Conservation (phyloP, 2,113 vertebrate genomes). For the Podiceps cristatus region DNA sequence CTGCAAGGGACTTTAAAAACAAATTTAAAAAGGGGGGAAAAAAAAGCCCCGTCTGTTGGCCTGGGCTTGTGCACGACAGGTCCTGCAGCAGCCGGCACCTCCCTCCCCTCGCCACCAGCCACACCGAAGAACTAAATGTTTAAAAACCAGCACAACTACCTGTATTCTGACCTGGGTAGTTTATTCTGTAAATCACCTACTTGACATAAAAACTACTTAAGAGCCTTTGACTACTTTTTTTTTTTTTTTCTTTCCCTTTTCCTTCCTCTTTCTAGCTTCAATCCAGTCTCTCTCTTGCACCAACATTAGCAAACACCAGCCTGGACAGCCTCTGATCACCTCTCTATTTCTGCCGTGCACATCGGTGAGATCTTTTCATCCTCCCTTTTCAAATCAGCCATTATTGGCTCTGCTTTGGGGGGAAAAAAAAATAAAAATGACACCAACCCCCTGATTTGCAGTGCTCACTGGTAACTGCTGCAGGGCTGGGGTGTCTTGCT, state of each 20-base stretch:
- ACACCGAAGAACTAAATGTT: neutral
- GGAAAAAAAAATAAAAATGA: rapidly evolving
- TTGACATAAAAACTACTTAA: neutral
- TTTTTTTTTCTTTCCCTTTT: neutral
- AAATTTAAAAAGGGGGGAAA: rapidly evolving
- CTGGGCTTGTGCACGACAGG: neutral
- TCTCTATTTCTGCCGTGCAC: neutral
- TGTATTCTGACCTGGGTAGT: neutral
- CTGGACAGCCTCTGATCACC: neutral
- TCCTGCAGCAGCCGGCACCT: rapidly evolving
- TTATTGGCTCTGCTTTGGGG: neutral
- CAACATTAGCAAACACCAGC: neutral
- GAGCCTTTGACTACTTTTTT: neutral
- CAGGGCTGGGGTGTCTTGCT: neutral
- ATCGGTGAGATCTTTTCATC: rapidly evolving
- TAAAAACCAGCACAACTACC: neutral
- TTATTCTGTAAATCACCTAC: neutral
- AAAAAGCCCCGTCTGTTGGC: neutral
- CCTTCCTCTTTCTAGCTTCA: neutral
- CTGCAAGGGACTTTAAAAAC: neutral
- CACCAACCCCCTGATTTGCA: neutral
- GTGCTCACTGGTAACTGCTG: neutral
- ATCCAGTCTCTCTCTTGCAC: rapidly evolving
- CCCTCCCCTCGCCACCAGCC: neutral
- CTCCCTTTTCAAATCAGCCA: neutral